Evolutionary conservation across 2,888 invertebrate species (phyloP).

Genomic region (Syritta pipiens): DNA sequence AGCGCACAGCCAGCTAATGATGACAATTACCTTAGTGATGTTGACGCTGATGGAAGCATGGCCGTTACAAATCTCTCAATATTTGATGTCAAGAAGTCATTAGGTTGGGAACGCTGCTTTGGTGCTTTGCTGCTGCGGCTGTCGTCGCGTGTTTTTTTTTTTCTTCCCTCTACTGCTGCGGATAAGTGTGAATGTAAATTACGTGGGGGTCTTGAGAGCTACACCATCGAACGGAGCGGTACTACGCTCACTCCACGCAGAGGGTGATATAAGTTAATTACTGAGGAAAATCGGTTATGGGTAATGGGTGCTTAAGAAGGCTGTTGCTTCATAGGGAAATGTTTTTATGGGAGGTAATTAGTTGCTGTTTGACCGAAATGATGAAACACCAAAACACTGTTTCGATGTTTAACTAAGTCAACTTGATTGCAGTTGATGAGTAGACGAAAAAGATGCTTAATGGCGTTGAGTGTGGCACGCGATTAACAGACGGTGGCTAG

Average conservation of each 20-base stretch:
- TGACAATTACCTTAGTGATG: slow-evolving; percentile 58
- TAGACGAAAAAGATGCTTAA: too few relatives aligned
- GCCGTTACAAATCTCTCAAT: slow-evolving; percentile 64
- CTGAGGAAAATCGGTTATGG: slow-evolving; percentile 59
- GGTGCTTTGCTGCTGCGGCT: background rate
- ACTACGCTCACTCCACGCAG: slow-evolving; percentile 18
- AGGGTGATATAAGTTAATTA: slow-evolving; percentile 64
- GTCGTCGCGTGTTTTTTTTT: slow-evolving; percentile 14
- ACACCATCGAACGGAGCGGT: background rate
- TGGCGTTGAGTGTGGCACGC: too few relatives aligned
- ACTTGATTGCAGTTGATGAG: too few relatives aligned
- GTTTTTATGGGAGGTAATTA: slow-evolving; percentile 33
- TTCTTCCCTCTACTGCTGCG: background rate
- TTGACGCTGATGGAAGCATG: slow-evolving; percentile 60
- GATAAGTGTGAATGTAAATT: slow-evolving; percentile 49
- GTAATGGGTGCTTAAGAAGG: slow-evolving; percentile 35
- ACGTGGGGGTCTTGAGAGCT: slow-evolving; percentile 43
- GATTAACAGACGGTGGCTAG: too few relatives aligned
- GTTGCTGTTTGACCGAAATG: slow-evolving; percentile 17
- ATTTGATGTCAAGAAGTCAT: slow-evolving; percentile 67
- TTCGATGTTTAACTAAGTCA: too few relatives aligned
- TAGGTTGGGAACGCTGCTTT: slow-evolving; percentile 53
- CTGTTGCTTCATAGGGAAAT: slow-evolving; percentile 49
- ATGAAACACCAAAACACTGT: too few relatives aligned
- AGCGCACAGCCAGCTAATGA: slow-evolving; percentile 48